A percentile compares a stretch with the other conserved stretches of the same genome.
Conservation (phyloP, 2,888 invertebrate genomes). For the Catocala sponsa region DNA sequence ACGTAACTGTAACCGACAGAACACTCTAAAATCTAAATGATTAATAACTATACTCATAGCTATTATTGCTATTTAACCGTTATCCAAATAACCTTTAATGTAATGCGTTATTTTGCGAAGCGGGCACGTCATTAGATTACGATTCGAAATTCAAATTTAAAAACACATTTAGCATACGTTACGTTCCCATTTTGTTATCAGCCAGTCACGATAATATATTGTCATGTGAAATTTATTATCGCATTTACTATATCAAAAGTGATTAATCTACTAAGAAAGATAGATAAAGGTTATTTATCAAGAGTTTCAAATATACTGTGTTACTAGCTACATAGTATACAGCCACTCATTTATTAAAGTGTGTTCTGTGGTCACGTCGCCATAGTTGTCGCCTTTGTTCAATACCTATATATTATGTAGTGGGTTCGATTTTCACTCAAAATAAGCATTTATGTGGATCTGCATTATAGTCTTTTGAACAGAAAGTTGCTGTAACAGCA, state of each 20-base stretch:
- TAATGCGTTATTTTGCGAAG: conserved; percentile 26
- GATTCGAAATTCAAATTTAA: conserved; percentile 4
- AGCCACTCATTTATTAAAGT: too few species aligned
- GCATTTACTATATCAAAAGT: background rate
- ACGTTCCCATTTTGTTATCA: conserved; percentile 23
- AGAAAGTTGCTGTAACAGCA: too few species aligned
- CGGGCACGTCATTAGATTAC: conserved; percentile 19
- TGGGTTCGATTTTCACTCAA: too few species aligned
- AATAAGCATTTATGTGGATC: too few species aligned
- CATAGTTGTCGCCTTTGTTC: too few species aligned
- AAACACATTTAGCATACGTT: conserved; percentile 17
- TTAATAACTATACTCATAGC: conserved; percentile 32
- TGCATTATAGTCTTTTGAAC: too few species aligned
- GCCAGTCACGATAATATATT: conserved; percentile 25
- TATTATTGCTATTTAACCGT: conserved; percentile 37
- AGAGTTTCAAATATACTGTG: background rate
- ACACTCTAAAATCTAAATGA: conserved; percentile 36
- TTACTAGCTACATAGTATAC: too few species aligned
- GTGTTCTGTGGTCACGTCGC: too few species aligned
- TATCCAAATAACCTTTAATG: conserved; percentile 39
- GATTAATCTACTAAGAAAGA: background rate
- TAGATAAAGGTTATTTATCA: conserved; percentile 1
- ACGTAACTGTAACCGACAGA: conserved; percentile 45
- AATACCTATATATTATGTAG: too few species aligned
- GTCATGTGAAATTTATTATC: conserved; percentile 2